These are phyloP conservation scores for Eueremaeus valkanovi DNA, from an alignment of 2,888 invertebrate genomes.

Conservation along the genomic window DNA sequence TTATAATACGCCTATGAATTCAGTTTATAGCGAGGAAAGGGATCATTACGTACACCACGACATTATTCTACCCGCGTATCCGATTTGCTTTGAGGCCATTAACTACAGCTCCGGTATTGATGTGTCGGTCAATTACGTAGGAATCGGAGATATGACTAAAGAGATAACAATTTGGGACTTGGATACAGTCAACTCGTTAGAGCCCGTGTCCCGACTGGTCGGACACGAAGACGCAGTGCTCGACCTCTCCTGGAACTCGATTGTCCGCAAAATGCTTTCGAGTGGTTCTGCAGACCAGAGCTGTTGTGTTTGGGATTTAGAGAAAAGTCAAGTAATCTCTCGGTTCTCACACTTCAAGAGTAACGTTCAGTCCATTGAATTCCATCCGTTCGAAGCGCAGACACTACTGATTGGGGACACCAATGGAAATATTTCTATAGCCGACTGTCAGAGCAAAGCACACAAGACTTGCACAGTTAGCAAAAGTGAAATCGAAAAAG, in stretches of 20 bases:
- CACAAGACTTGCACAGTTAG: constrained; percentile 65
- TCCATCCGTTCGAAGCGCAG: constrained; percentile 78
- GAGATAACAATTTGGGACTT: constrained; percentile 95
- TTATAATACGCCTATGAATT: constrained; percentile 66
- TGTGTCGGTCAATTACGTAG: constrained; percentile 69
- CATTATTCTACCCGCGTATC: constrained; percentile 79
- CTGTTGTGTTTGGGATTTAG: constrained; percentile 86
- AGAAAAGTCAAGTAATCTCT: constrained; percentile 69
- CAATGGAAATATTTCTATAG: constrained; percentile 58
- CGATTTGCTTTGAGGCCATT: constrained; percentile 87
- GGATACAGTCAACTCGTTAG: constrained; percentile 83
- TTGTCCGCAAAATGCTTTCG: constrained; percentile 73
- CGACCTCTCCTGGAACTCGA: constrained; percentile 80
- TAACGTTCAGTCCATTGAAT: constrained; percentile 74
- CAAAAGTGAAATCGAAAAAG: constrained; percentile 76
- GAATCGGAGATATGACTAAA: constrained; percentile 87
- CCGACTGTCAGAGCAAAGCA: constrained; percentile 35
- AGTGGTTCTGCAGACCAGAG: constrained; percentile 88
- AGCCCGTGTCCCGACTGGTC: constrained; percentile 75
- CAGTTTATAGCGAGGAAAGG: constrained; percentile 60
- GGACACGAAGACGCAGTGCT: constrained; percentile 89
- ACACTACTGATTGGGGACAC: constrained; percentile 76
- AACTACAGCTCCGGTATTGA: constrained; percentile 76
- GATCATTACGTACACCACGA: constrained; percentile 94
- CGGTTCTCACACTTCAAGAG: constrained; percentile 70